phyloP scores from a whole-genome alignment of 2,888 invertebrate genomes.

The Drymonia ruficornis region DNA sequence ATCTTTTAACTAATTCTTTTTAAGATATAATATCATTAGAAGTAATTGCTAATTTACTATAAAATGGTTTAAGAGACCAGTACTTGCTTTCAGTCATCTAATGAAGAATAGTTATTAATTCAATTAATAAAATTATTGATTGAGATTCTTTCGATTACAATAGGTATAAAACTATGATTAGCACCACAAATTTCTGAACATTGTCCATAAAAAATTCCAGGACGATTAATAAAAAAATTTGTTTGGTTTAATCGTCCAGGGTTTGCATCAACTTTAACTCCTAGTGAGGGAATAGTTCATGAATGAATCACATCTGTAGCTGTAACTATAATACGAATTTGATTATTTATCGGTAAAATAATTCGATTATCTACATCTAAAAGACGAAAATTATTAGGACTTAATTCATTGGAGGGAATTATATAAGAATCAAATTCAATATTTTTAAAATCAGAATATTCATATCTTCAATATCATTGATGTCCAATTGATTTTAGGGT shows the following conservation, averaged over 20 bases:
- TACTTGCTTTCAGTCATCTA: slow-evolving; percentile 89
- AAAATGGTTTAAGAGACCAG: slow-evolving; percentile 88
- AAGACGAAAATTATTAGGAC: slow-evolving; percentile 78
- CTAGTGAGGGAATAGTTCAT: slow-evolving; percentile 86
- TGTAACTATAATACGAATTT: slow-evolving; percentile 86
- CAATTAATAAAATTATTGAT: slow-evolving; percentile 84
- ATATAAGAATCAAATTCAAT: slow-evolving; percentile 87
- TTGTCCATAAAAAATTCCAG: slow-evolving; percentile 89
- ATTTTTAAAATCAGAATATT: slow-evolving; percentile 86
- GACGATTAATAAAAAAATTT: slow-evolving; percentile 85
- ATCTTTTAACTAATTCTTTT: slow-evolving; percentile 84
- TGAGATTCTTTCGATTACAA: slow-evolving; percentile 86
- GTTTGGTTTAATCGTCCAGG: slow-evolving; percentile 88
- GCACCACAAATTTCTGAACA: slow-evolving; percentile 93
- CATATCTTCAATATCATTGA: slow-evolving; percentile 88
- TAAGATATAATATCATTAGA: slow-evolving; percentile 77
- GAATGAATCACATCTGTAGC: slow-evolving; percentile 88
- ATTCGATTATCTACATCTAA: slow-evolving; percentile 87
- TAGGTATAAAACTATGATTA: slow-evolving; percentile 92
- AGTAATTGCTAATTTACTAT: slow-evolving; percentile 87
- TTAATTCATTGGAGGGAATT: slow-evolving; percentile 69
- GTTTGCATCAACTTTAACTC: slow-evolving; percentile 87
- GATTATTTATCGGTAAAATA: slow-evolving; percentile 83
- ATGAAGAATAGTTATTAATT: slow-evolving; percentile 82
- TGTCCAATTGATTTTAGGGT: slow-evolving; percentile 87